Evolutionary conservation across 2,113 vertebrate genomes (phyloP), one percentile per base, ranked within the genome.

Genomic region (Rhineura floridana): DNA sequence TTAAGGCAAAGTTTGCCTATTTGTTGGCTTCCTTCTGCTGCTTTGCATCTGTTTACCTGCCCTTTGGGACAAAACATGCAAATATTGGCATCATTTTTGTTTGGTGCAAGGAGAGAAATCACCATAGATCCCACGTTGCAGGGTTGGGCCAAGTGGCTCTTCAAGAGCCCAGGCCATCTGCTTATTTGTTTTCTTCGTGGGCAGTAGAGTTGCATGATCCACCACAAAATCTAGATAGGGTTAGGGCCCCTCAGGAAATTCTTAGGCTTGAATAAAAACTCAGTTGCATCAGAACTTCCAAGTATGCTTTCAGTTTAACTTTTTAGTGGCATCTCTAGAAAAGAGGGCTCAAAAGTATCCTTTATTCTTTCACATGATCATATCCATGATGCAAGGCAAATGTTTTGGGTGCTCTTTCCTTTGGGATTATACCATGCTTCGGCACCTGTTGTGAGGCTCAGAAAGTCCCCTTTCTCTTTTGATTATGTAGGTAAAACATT

Each of bases 131-230:
- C 42, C 42, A 42, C 19, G 25, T 52, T 72, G 33, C 6, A 48
- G 19, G 11, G 9, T 9, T 3, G 15, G 11, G 6, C 2, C n/a
- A 63, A 25, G 12, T 63, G 12, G 25, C 39, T 30, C 9, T 81
- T 44, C 33, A 39, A 81, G 28, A 2, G 6, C 36, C 23, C 17
- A 12, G 21, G 48, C 23, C 23, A 15, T 39, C 10, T 28, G 11
- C 69, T 52, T 63, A 10, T 28, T 84, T 17, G 36, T 25, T 28
- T 36, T 36, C 39, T 63, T 46, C 1, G 21, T 23, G 25, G 13
- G 50, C 4, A 21, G 46, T 11, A 21, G 2, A 1, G 3, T 50
- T 1, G 33, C 0, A 25, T 11, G 25, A 62, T 10, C 3, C 19
- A 78, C 25, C 59, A 23, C 11, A 25, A 46, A 65, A 28, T 13